Evolutionary conservation across 2,113 vertebrate genomes (phyloP), one percentile per base, ranked within the genome.

Genomic region (Laterallus jamaicensis): DNA sequence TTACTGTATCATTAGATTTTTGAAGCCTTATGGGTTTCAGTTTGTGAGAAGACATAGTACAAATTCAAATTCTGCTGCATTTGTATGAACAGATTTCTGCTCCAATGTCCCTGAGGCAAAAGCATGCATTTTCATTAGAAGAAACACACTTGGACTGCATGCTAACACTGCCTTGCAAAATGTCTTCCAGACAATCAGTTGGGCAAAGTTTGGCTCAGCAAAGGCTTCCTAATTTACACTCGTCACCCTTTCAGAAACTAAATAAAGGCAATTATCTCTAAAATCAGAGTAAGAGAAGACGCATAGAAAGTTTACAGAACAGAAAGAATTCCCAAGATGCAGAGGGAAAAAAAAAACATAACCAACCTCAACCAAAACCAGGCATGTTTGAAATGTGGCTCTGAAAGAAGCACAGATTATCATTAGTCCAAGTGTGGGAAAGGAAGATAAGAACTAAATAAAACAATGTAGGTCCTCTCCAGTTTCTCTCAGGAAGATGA

Each of bases 11-110:
- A 82, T 73, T 85, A 54, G 39, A 66, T 89, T 79, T 86, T 50
- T 69, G 79, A 91, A 86, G 63, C 37, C 88, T 85, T 69, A n/a
- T 6, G 37, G 31, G 58, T 64, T 91, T 91, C 52, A 68, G 26
- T 29, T 50, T 91, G 42, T 60, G 71, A 89, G 86, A 85, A 95
- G 84, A 63, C 49, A 73, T 0, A 15, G 55, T 73, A 87, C 44
- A 91, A 92, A 92, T 87, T 90, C 91, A 89, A 87, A 88, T 88
- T 77, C 59, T 84, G 37, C 37, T 90, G 82, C 63, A 82, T 84
- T 87, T 70, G 10, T 91, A 82, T 32, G 58, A 88, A 88, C 49
- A 86, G 58, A 74, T 78, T 74, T 79, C 73, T 93, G 73, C 63
- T 93, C 35, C 77, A 85, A 83, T 44, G 40, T 70, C 89, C 79